phyloP scores from a whole-genome alignment of 2,113 vertebrate species.

The Corythaixoides concolor region DNA sequence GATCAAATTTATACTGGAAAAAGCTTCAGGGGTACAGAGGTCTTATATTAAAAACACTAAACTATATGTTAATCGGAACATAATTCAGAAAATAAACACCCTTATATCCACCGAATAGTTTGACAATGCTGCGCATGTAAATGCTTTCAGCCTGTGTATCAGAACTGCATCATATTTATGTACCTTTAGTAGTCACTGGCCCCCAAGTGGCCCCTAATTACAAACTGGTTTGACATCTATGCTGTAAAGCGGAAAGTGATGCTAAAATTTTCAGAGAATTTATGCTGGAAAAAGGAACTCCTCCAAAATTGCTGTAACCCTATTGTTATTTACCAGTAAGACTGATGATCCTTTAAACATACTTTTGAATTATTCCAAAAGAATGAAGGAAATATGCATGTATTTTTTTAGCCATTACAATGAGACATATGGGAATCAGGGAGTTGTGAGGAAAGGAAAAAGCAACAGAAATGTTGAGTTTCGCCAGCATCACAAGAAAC shows the following conservation, averaged over 20 bases:
- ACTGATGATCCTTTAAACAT: slow-evolving; percentile 37
- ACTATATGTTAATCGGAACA: not conserved
- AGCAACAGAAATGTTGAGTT: not conserved
- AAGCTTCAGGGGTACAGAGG: not conserved
- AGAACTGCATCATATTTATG: not conserved
- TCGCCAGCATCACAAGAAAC: not conserved
- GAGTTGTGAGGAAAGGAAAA: not conserved
- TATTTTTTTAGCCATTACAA: not conserved
- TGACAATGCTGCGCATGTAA: not conserved
- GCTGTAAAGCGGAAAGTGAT: slow-evolving; percentile 6
- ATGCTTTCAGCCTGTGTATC: not conserved
- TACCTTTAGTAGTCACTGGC: not conserved
- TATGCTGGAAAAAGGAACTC: slow-evolving; percentile 35
- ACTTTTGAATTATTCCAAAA: slow-evolving; percentile 25
- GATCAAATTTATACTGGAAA: not conserved
- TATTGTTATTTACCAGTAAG: slow-evolving; percentile 9
- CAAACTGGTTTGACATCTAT: slow-evolving; percentile 10
- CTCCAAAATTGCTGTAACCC: not conserved
- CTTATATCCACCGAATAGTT: not conserved
- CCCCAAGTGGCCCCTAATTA: slow-evolving; percentile 25
- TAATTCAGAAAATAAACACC: not conserved
- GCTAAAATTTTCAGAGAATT: slow-evolving; percentile 40
- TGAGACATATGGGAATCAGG: not conserved
- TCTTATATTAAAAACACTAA: not conserved
- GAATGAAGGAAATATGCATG: not conserved